Conservation (phyloP, 2,797 vertebrate species). For the Garrulus glandarius region DNA sequence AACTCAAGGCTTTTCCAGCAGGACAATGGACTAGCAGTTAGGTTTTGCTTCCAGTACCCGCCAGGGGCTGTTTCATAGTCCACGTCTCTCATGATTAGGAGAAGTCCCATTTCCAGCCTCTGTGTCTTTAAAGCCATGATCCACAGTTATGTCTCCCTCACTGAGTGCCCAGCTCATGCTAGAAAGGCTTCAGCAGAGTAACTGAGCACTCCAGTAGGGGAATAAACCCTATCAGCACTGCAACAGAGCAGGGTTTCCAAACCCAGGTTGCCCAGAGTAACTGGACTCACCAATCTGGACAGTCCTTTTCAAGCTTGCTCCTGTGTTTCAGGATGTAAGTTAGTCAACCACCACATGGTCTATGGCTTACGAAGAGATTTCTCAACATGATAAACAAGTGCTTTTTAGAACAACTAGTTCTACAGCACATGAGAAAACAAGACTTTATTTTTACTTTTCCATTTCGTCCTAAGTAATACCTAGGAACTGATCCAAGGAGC, state of each 20-base stretch:
- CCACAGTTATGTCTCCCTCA: neutral
- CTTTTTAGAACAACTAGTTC: conserved; percentile 63
- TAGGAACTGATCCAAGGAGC: conserved; percentile 48
- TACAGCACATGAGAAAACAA: conserved; percentile 65
- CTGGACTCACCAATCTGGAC: neutral
- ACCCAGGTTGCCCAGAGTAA: neutral
- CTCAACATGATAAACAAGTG: conserved; percentile 60
- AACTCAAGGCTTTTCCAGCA: neutral
- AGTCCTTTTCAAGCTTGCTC: neutral
- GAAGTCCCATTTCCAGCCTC: neutral
- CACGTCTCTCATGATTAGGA: neutral
- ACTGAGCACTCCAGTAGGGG: neutral
- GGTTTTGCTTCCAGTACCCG: neutral
- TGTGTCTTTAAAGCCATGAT: neutral
- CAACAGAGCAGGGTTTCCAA: neutral
- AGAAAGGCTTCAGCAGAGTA: neutral
- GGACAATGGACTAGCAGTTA: neutral
- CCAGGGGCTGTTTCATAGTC: neutral
- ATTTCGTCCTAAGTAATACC: conserved; percentile 41
- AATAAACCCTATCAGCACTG: neutral
- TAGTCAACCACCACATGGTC: conserved; percentile 16
- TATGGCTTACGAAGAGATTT: conserved; percentile 8
- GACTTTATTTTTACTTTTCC: conserved; percentile 58
- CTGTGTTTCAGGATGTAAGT: neutral
- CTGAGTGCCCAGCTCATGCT: neutral